Evolutionary conservation across 2,797 vertebrate species (phyloP).

Genomic region (Acanthis flammea): DNA sequence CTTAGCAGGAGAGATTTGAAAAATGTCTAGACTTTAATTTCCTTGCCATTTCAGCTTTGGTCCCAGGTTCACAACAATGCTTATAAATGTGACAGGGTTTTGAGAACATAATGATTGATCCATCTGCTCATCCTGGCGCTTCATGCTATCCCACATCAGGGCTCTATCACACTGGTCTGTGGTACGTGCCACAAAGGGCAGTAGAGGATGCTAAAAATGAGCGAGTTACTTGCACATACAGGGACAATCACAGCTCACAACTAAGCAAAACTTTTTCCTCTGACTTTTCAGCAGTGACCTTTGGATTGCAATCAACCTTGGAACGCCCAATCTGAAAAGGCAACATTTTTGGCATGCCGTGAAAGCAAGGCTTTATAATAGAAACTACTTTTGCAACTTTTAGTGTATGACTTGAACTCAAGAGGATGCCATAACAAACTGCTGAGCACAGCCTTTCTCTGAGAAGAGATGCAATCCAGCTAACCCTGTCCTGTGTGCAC

Average conservation of each 20-base stretch:
- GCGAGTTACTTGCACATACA: not conserved
- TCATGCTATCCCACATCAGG: not conserved
- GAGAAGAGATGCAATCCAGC: not conserved
- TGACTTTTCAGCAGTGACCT: conserved; percentile 2
- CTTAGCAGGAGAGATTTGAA: not conserved
- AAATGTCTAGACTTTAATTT: not conserved
- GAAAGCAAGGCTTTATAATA: not conserved
- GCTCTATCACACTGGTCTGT: not conserved
- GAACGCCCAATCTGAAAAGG: not conserved
- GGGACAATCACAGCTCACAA: not conserved
- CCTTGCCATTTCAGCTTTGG: not conserved
- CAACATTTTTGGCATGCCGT: not conserved
- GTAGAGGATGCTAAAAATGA: not conserved
- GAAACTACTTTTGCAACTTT: conserved; percentile 37
- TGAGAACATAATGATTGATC: not conserved
- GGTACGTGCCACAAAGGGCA: not conserved
- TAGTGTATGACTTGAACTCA: not conserved
- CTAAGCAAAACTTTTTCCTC: not conserved
- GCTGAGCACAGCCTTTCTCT: not conserved
- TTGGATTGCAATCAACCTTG: conserved; percentile 12
- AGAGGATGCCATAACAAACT: not conserved
- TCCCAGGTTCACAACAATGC: not conserved
- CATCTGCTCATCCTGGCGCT: not conserved
- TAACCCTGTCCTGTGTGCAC: not conserved
- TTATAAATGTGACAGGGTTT: not conserved